Percentiles rank a stretch among this genome's conserved stretches.
Evolutionary conservation across 2,888 invertebrate species (phyloP).

Genomic region (Aphodius sticticus): DNA sequence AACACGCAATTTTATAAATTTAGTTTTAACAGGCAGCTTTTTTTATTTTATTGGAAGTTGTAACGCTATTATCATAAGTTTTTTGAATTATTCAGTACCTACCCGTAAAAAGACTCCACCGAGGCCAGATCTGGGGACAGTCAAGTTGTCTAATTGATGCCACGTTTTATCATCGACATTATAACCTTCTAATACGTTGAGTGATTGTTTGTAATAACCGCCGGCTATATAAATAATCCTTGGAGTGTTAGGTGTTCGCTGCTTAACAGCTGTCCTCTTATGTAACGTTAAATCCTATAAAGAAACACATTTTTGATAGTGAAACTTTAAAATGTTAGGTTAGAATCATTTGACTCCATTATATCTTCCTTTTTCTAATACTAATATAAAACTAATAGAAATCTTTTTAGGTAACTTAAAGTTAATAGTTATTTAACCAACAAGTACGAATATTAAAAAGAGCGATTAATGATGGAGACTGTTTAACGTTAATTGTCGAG

Average conservation of each 20-base stretch:
- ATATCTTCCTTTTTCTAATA: no score
- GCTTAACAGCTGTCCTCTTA: constrained; percentile 84
- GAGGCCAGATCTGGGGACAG: constrained; percentile 86
- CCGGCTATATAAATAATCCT: constrained; percentile 92
- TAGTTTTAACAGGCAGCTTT: background rate
- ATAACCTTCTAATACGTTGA: constrained; percentile 88
- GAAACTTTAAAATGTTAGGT: no score
- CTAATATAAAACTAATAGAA: no score
- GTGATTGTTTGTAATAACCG: constrained; percentile 85
- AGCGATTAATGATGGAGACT: no score
- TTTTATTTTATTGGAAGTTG: background rate
- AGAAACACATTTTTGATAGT: constrained; percentile 37
- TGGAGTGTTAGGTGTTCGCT: constrained; percentile 87
- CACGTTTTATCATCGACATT: constrained; percentile 88
- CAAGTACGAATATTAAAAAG: no score
- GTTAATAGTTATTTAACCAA: no score
- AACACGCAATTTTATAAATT: constrained; percentile 32
- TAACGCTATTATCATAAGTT: no score
- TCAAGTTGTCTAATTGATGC: constrained; percentile 82
- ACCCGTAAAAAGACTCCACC: constrained; percentile 86
- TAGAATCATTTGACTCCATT: no score
- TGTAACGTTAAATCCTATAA: constrained; percentile 84
- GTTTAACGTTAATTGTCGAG: no score
- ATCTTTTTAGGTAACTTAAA: no score
- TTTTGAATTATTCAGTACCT: constrained; percentile 32